These are phyloP conservation scores for Sweltsa coloradensis DNA, from an alignment of 1,140 invertebrate genomes.

Conservation along the genomic window DNA sequence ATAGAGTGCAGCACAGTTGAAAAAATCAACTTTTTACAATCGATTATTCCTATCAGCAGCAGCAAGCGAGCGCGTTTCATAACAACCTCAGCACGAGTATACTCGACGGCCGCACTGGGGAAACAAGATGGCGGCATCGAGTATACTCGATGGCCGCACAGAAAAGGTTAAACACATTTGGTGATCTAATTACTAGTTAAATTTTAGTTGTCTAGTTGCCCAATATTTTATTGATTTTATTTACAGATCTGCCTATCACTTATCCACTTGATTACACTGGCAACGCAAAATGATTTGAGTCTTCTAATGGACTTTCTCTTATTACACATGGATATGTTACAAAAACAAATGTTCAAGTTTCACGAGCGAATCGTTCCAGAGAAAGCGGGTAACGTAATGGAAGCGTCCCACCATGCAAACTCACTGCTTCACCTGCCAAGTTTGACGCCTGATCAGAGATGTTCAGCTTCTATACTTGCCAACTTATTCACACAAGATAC, in stretches of 20 bases:
- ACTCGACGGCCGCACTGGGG: too few species aligned
- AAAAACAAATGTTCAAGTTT: conserved; percentile 17
- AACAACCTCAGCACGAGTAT: too few species aligned
- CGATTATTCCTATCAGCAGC: background rate
- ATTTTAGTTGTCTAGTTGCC: background rate
- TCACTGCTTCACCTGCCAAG: conserved; percentile 1
- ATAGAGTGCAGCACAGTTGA: too few species aligned
- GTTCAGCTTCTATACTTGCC: background rate
- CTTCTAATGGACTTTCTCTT: conserved; percentile 22
- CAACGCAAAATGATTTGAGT: conserved; percentile 25
- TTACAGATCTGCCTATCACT: conserved; percentile 31
- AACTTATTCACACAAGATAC: conserved; percentile 5
- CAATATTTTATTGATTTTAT: conserved; percentile 9
- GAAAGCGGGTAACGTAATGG: conserved; percentile 29
- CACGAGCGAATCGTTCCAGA: conserved; percentile 31
- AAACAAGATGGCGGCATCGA: too few species aligned
- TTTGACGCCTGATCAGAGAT: conserved; percentile 3
- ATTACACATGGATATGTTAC: conserved; percentile 7
- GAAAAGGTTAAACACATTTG: background rate
- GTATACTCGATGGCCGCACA: background rate
- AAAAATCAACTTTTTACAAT: too few species aligned
- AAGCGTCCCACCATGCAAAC: conserved; percentile 17
- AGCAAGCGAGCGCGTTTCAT: background rate
- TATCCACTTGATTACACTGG: conserved; percentile 26
- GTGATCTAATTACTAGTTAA: background rate